Conservation (phyloP, 1,140 invertebrate species). For the Pemphigus obesinymphae region DNA sequence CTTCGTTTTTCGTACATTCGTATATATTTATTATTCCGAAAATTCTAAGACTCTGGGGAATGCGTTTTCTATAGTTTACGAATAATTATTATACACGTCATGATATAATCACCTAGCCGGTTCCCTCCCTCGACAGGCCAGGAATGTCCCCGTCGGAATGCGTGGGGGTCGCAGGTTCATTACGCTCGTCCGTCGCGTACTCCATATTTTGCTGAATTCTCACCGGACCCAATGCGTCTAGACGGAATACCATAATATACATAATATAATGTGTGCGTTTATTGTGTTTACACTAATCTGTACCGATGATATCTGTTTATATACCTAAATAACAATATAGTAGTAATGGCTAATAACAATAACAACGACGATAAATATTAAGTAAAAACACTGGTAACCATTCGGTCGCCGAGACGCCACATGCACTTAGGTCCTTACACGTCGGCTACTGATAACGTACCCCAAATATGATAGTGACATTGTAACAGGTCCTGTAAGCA, state of each 20-base stretch:
- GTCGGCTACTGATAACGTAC: neutral
- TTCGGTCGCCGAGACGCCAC: neutral
- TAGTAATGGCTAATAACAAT: neutral
- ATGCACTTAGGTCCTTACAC: neutral
- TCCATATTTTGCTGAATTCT: no score
- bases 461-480: neutral
- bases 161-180: neutral
- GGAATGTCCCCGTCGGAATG: conserved; percentile 16
- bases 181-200: neutral
- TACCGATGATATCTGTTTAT: neutral
- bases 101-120: no score
- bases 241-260: neutral
- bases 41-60: no score
- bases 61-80: no score
- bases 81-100: no score
- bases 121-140: neutral
- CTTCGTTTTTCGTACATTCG: no score
- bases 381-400: no score
- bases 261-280: neutral
- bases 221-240: neutral
- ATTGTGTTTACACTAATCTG: no score
- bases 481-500: no score
- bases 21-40: no score
- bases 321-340: no score
- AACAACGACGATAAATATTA: no score